Percentiles rank a stretch among this genome's conserved stretches.
phyloP scores from a whole-genome alignment of 2,113 vertebrate genomes.

The Mionectes macconnelli region DNA sequence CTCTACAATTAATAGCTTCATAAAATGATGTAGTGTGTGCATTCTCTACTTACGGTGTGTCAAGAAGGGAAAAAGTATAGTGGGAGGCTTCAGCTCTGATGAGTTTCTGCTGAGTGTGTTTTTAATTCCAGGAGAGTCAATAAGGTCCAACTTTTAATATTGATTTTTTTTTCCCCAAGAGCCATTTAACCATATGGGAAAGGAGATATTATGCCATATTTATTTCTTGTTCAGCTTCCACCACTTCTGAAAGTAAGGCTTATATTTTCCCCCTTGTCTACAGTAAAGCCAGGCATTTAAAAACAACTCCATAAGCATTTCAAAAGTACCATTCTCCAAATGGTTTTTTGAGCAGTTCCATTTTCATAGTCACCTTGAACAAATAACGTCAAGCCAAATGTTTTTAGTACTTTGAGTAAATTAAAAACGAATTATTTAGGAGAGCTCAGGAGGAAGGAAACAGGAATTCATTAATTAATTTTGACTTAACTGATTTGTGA shows the following conservation, averaged over 20 bases:
- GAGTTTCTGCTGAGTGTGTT: neutral
- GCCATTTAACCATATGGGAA: neutral
- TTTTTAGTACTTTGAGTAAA: slow-evolving; percentile 17
- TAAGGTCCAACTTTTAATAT: neutral
- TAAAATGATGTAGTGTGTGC: neutral
- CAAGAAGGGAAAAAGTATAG: neutral
- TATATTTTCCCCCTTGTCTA: neutral
- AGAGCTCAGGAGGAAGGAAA: slow-evolving; percentile 19
- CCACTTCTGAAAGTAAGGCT: neutral
- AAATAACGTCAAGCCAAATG: slow-evolving; percentile 40
- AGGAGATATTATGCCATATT: neutral
- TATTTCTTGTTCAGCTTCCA: neutral
- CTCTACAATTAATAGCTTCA: neutral
- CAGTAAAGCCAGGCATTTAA: neutral
- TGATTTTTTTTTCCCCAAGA: neutral
- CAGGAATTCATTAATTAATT: slow-evolving; percentile 56
- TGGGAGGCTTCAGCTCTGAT: neutral
- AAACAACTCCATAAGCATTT: neutral
- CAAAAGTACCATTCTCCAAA: neutral
- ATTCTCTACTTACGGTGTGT: neutral
- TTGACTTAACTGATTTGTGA: slow-evolving; percentile 53
- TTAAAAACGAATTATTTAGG: slow-evolving; percentile 52
- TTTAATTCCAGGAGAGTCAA: neutral
- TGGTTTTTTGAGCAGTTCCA: neutral
- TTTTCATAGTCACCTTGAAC: slow-evolving; percentile 32